Evolutionary conservation across 2,113 vertebrate genomes (phyloP), one percentile per base, ranked within the genome.

Genomic region (Colossoma macropomum): DNA sequence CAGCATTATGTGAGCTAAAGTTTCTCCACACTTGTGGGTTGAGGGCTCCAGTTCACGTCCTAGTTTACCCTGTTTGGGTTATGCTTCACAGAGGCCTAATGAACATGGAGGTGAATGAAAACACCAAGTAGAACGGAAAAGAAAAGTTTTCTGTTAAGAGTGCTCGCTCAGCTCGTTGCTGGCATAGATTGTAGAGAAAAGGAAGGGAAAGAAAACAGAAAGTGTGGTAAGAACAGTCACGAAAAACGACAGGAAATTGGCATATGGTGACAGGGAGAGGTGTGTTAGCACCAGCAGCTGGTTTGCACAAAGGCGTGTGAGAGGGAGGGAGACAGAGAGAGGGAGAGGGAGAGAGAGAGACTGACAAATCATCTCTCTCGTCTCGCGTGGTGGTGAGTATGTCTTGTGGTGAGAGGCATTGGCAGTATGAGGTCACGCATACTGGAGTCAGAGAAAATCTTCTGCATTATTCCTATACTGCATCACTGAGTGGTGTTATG

Each of bases 401-500:
- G 88, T 93, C 84, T 89, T 92, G 92, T 91, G 89, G 90, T 87
- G 84, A 91, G 87, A 77, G 83, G 85, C 84, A 89, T 72, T 94
- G 93, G 93, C 93, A 93, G 93, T 93, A 93, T 94, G 92, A 84
- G 92, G 93, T 86, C 92, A 90, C 72, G 80, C 45, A 28, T 71
- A 11, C 52, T 77, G 72, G 17, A 75, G 45, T 45, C 8, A 34
- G 52, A 74, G 72, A 50, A 75, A 79, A 50, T 83, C 75, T 80
- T 75, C 56, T 80, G 78, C 74, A 84, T 81, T 84, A 73, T 86
- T 85, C 56, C 77, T 28, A 68, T 69, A 63, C 54, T 85, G 70
- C 75, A 85, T 82, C 77, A 82, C 86, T 85, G 83, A 85, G 79
- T 30, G 34, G 1, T n/a, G 70, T 81, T 79, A 59, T 87, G 79